Conservation (phyloP, 1,140 invertebrate genomes). For the Micrasema longulum region DNA sequence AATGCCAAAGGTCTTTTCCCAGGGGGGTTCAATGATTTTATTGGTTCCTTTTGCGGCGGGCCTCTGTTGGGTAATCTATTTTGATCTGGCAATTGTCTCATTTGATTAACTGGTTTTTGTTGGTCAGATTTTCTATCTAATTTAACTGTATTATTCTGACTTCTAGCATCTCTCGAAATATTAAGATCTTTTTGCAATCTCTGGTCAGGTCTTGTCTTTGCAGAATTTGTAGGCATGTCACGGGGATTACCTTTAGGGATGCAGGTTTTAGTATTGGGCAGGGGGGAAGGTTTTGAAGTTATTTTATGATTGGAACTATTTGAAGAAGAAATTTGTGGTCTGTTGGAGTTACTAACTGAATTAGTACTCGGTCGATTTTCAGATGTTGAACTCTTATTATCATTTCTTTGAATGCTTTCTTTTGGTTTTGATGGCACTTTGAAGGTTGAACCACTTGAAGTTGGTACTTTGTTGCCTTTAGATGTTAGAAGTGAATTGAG, state of each 20-base stretch:
- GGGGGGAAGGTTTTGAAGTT: conserved; percentile 1
- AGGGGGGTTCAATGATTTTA: conserved; percentile 9
- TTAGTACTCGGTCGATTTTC: conserved; percentile 14
- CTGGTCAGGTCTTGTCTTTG: conserved; percentile 11
- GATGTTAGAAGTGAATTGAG: too few relatives aligned
- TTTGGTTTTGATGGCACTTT: conserved; percentile 3
- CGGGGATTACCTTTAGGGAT: not conserved
- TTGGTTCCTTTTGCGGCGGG: conserved; percentile 4
- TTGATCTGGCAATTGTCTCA: conserved; percentile 5
- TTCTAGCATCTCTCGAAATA: not conserved
- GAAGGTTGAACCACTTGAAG: not conserved
- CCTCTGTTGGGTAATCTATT: not conserved
- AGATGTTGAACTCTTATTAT: conserved; percentile 4
- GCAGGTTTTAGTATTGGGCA: conserved; percentile 17
- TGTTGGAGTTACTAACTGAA: not conserved
- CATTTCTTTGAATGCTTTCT: conserved; percentile 2
- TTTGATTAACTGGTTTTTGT: not conserved
- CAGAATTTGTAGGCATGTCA: not conserved
- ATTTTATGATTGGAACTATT: conserved; percentile 13
- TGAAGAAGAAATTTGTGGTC: conserved; percentile 1
- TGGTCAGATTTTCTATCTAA: conserved; percentile 1
- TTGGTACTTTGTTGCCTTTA: conserved; percentile 4
- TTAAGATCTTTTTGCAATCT: not conserved
- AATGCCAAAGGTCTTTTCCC: not conserved
- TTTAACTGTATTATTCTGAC: not conserved